phyloP scores from a whole-genome alignment of 2,888 invertebrate species.

The Philonicus albiceps region DNA sequence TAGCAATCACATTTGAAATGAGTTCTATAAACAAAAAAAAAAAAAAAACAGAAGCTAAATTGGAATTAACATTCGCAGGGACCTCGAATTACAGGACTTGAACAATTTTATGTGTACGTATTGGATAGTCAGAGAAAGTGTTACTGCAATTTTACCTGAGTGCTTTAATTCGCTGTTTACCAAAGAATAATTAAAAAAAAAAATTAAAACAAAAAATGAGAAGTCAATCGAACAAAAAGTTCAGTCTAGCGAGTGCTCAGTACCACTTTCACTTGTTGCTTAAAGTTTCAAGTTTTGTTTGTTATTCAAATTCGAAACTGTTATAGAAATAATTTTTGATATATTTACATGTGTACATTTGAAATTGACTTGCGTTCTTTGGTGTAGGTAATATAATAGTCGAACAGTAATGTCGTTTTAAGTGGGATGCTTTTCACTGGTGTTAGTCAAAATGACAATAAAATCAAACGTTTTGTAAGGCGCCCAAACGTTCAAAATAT shows the following conservation, averaged over 20 bases:
- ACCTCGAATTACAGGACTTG: conserved; percentile 1
- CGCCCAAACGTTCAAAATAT: neutral
- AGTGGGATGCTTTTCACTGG: neutral
- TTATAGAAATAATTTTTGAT: conserved; percentile 25
- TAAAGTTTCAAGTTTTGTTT: neutral
- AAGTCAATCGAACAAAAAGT: neutral
- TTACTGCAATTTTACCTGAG: neutral
- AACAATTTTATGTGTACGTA: neutral
- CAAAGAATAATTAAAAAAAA: neutral
- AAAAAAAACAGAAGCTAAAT: neutral
- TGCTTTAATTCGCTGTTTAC: neutral
- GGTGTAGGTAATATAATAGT: neutral
- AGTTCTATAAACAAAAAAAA: neutral
- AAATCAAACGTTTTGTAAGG: neutral
- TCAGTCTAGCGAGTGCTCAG: neutral
- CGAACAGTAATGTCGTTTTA: neutral
- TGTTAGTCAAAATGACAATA: neutral
- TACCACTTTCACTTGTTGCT: neutral
- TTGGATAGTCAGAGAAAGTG: neutral
- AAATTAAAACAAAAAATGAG: neutral
- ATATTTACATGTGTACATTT: conserved; percentile 3
- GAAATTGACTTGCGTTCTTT: neutral
- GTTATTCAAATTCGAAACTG: neutral
- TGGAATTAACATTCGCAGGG: conserved; percentile 1
- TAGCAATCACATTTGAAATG: neutral